A percentile compares a stretch with the other conserved stretches of the same genome.
These are phyloP conservation scores for Papilio dardanus DNA, from an alignment of 1,140 invertebrate species.

Conservation along the genomic window DNA sequence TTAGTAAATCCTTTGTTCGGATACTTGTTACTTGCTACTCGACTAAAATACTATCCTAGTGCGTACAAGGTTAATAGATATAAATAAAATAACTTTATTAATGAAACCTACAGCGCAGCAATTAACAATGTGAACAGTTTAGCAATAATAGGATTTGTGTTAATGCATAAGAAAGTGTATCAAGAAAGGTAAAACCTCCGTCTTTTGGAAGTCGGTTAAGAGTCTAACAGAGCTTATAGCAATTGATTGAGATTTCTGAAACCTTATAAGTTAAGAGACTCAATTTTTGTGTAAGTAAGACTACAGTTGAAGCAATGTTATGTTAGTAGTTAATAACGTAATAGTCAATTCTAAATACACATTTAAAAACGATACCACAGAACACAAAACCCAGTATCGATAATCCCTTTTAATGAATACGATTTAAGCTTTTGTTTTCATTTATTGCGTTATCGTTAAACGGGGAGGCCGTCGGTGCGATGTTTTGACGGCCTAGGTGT, in stretches of 20 bases:
- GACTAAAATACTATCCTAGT: too few species aligned
- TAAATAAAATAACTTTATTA: neutral
- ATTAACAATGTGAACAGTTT: neutral
- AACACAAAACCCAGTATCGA: neutral
- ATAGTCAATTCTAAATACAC: constrained; percentile 16
- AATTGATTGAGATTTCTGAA: too few species aligned
- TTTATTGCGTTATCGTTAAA: constrained; percentile 71
- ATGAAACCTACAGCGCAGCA: neutral
- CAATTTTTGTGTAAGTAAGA: too few species aligned
- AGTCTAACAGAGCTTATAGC: too few species aligned
- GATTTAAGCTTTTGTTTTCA: constrained; percentile 54
- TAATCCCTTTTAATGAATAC: constrained; percentile 8
- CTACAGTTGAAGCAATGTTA: too few species aligned
- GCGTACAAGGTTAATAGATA: too few species aligned
- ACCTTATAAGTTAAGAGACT: too few species aligned
- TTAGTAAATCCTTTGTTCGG: too few species aligned
- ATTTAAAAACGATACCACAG: neutral
- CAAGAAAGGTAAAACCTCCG: too few species aligned
- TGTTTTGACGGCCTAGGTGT: constrained; percentile 74
- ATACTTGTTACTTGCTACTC: too few species aligned
- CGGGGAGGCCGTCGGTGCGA: constrained; percentile 55
- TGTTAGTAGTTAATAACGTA: neutral
- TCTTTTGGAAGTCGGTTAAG: too few species aligned
- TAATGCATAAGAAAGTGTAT: too few species aligned
- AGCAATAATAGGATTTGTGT: neutral